Percentiles rank a stretch among this genome's conserved stretches.
Evolutionary conservation across 2,113 vertebrate species (phyloP).

Genomic region (Hepsetus odoe): DNA sequence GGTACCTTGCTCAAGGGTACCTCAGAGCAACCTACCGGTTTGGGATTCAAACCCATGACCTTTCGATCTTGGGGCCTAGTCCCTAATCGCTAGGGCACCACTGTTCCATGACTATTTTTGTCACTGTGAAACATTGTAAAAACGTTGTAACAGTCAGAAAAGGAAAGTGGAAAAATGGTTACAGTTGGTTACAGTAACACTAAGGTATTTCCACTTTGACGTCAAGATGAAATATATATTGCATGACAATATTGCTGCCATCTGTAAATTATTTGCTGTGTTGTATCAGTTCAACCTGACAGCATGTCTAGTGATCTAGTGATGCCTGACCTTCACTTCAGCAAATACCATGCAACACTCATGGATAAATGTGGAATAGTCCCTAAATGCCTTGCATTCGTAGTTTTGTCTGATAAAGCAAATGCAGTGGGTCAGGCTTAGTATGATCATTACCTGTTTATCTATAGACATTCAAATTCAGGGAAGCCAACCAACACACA

Average conservation of each 20-base stretch:
- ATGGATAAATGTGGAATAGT: background rate
- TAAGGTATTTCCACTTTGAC: background rate
- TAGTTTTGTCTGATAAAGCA: background rate
- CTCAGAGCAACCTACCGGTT: no score
- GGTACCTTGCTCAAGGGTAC: no score
- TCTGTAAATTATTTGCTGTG: background rate
- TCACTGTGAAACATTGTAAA: no score
- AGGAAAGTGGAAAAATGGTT: background rate
- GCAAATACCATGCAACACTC: background rate
- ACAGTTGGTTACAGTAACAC: no score
- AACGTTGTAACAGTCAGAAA: no score
- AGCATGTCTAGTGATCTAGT: background rate
- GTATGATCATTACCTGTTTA: slow-evolving; percentile 5
- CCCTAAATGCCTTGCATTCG: background rate
- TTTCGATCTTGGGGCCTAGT: no score
- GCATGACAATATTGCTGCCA: background rate
- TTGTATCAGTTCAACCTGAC: background rate
- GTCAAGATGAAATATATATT: background rate
- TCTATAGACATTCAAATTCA: background rate
- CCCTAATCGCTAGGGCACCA: no score
- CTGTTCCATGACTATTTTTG: no score
- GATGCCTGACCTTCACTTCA: background rate
- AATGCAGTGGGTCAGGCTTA: background rate
- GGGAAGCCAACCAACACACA: slow-evolving; percentile 14
- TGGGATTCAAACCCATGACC: no score